phyloP scores from a whole-genome alignment of 37 sponge, comb jelly and placozoan genomes.

The Corticium candelabrum region DNA sequence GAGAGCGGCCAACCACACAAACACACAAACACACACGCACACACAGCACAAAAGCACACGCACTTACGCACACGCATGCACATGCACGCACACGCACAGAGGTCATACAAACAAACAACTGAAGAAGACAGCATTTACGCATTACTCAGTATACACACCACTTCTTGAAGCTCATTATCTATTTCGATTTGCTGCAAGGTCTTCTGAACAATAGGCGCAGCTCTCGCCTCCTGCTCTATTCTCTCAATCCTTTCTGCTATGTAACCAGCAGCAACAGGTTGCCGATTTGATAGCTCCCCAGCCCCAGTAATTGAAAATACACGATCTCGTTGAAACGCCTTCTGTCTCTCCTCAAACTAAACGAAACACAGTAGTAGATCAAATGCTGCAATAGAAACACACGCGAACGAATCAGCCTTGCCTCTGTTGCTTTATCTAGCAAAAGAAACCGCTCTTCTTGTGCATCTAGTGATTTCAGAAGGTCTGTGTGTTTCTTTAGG shows the following conservation, averaged over 20 bases:
- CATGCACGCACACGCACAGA: no score
- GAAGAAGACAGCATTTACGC: no score
- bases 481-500: slow-evolving; percentile 80
- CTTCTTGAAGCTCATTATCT: no score
- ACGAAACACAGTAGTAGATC: not conserved
- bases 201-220: not conserved
- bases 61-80: no score
- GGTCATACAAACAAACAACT: no score
- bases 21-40: no score
- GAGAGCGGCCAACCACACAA: no score
- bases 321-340: not conserved
- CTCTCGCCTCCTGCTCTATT: not conserved
- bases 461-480: slow-evolving; percentile 55
- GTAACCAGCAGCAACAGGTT: not conserved
- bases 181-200: not conserved
- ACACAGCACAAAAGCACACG: no score
- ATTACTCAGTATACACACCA: no score
- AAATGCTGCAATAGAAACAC: no score
- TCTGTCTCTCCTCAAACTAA: not conserved
- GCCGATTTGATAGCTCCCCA: not conserved
- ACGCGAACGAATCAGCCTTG: no score
- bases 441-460: slow-evolving; percentile 44
- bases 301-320: not conserved
- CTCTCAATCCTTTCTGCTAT: not conserved
- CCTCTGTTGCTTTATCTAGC: not conserved